A percentile compares a stretch with the other conserved stretches of the same genome.
Conservation (phyloP, 2,113 vertebrate species). For the Spheniscus mendiculus region DNA sequence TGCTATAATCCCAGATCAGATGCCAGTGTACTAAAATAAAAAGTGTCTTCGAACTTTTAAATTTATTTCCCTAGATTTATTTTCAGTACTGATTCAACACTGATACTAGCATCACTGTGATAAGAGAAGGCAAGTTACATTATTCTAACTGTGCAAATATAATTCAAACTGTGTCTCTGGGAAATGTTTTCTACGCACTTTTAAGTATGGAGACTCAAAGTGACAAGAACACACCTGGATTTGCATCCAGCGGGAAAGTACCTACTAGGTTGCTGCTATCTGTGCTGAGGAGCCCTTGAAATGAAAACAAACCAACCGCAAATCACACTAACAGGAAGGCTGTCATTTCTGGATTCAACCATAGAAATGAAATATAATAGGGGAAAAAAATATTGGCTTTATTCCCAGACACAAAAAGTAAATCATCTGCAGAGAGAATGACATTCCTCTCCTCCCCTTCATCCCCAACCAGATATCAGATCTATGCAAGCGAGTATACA, state of each 20-base stretch:
- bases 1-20: not conserved
- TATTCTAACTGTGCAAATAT: not conserved
- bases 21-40: not conserved
- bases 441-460: not conserved
- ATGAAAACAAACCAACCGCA: not conserved
- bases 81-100: not conserved
- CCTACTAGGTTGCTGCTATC: not conserved
- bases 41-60: not conserved
- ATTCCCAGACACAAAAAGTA: not conserved
- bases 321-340: conserved; percentile 19
- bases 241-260: not conserved
- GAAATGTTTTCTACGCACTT: not conserved
- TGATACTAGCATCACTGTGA: not conserved
- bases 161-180: not conserved
- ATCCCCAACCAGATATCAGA: not conserved
- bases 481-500: not conserved
- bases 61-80: not conserved
- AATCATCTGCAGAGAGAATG: not conserved
- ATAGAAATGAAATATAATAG: conserved; percentile 7
- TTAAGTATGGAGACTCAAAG: not conserved
- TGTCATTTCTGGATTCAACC: conserved; percentile 13
- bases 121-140: not conserved
- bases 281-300: not conserved
- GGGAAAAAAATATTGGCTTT: conserved; percentile 31
- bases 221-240: not conserved